These are phyloP conservation scores for Etia nguti DNA, from an alignment of 2,113 vertebrate genomes.

Conservation along the genomic window DNA sequence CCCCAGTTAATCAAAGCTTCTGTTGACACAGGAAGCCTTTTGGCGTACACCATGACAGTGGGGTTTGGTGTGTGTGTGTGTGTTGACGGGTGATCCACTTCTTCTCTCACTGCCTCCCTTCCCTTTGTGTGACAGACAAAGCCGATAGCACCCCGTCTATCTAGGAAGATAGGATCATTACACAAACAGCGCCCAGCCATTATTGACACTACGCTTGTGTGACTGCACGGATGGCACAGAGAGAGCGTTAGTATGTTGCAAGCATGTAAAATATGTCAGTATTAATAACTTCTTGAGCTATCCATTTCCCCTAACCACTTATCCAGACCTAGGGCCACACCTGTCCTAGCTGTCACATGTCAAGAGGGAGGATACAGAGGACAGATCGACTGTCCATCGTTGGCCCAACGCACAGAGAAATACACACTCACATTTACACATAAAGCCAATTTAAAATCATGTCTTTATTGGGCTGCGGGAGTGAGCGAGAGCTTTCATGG, in stretches of 20 bases:
- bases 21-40: slow-evolving; percentile 64
- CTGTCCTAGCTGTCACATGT: background rate
- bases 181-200: slow-evolving; percentile 44
- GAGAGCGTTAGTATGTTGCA: background rate
- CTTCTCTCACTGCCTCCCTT: slow-evolving; percentile 23
- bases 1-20: slow-evolving; percentile 44
- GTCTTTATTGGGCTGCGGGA: background rate
- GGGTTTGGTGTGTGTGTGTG: background rate
- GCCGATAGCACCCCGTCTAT: slow-evolving; percentile 33
- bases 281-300: background rate
- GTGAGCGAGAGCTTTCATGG: background rate
- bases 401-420: background rate
- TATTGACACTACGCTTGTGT: slow-evolving; percentile 34
- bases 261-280: background rate
- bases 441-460: background rate
- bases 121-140: slow-evolving; percentile 56
- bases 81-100: slow-evolving; percentile 12
- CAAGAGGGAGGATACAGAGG: background rate
- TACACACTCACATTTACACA: background rate
- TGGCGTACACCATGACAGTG: slow-evolving; percentile 21
- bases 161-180: slow-evolving; percentile 50
- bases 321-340: background rate
- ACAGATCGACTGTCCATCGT: background rate
- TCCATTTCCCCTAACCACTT: background rate
- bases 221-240: background rate